Evolutionary conservation across 2,888 invertebrate genomes (phyloP).

Genomic region (Drosophila subsilvestris): DNA sequence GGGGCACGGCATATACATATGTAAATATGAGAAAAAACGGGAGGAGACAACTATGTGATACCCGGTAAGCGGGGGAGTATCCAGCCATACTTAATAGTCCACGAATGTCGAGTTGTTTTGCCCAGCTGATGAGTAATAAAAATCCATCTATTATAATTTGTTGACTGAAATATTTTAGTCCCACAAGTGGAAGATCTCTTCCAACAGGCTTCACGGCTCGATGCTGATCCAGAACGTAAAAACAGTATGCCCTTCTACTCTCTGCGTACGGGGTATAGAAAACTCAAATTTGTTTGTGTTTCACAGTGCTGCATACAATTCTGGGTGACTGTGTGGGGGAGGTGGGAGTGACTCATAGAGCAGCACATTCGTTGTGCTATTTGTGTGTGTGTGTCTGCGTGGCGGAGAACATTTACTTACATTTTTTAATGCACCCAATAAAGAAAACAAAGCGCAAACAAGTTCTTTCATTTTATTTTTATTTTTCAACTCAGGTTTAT

Average conservation of each 20-base stretch:
- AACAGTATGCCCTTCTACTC: not conserved
- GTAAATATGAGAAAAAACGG: not conserved
- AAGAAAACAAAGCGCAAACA: conserved; percentile 49
- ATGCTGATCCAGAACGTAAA: not conserved
- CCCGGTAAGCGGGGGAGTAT: not conserved
- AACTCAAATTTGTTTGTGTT: conserved; percentile 43
- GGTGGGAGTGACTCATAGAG: conserved; percentile 36
- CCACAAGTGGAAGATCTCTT: no score
- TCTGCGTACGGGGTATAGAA: not conserved
- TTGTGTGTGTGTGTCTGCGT: conserved; percentile 41
- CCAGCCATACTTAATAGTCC: no score
- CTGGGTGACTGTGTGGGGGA: conserved; percentile 19
- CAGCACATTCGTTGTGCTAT: conserved; percentile 26
- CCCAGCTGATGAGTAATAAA: no score
- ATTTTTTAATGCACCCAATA: conserved; percentile 63
- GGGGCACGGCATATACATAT: conserved; percentile 15
- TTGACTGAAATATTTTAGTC: no score
- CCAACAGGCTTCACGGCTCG: no score
- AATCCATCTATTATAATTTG: no score
- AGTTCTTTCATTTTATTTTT: conserved; percentile 36
- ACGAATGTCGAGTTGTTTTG: no score
- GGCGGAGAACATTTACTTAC: conserved; percentile 61
- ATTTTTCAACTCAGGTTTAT: conserved; percentile 50
- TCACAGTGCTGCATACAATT: conserved; percentile 18
- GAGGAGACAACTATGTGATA: not conserved